Base-by-base conservation (phyloP, 2,797 vertebrate species). In the Megaceryle alcyon region DNA sequence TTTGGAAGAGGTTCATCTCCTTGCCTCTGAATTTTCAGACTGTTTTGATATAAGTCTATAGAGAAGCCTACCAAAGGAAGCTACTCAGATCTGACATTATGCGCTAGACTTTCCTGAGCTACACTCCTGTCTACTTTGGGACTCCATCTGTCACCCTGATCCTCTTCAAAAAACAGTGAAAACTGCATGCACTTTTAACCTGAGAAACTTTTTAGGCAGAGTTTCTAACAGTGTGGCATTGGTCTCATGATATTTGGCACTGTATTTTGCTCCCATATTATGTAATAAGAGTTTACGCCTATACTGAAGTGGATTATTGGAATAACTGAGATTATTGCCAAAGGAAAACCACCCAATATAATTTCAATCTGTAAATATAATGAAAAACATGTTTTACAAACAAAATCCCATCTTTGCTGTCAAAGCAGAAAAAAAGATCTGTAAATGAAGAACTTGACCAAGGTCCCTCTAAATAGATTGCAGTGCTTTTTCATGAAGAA, bases 271-370 rank as follows among this genome's bases (percentile, higher is more conserved):
- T 91, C 48, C 68, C 53, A 37, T 28, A 26, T 25, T 17, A 85
- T 54, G 49, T 4, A 57, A 17, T 19, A 87, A 73, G 57, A 51
- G 68, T 44, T 85, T 37, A 48, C 61, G 92, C 82, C 43, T 70
- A 51, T 63, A 76, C 12, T 92, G 86, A 93, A 94, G 87, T 92
- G 63, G 82, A 88, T 96, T 91, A 56, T 7, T 91, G 48, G 59
- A 86, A 94, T 96, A 86, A 76, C 54, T 88, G 63, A 77, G 59
- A 90, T 88, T 76, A 88, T 92, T 92, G 79, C 31, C 37, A 28
- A 16, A 14, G 6, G 65, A 80, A 90, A 79, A 44, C 41, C 0
- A 51, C 1, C 0, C 13, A 53, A 80, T 54, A 43, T 60, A 69
- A 83, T 63, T 87, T 72, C 39, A 78, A 37, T 9, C 21, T 75